Base-by-base conservation (phyloP, 2,797 vertebrate species). In the Sciurus vulgaris region DNA sequence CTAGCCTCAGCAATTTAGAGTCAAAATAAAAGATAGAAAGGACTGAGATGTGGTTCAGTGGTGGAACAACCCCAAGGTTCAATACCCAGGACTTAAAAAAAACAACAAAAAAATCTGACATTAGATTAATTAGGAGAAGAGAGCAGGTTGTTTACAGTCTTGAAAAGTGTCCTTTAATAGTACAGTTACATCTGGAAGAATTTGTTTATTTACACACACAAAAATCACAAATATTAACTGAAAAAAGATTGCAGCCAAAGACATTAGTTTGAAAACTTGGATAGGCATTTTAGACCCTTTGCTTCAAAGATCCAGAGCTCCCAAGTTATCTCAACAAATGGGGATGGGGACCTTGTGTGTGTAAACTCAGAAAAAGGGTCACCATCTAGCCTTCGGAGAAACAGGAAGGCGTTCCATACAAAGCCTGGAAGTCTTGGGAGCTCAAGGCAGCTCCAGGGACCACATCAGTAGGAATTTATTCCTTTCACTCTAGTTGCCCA, bases 201-300 rank as follows among this genome's bases (percentile, higher is more conserved):
- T 84, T 47, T 70, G 44, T 82, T 87, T 35, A 28, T 78, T 73
- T 94, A 28, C 30, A 30, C 2, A 83, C n/a, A 59, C 47, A 11
- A 88, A 69, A 96, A 83, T 74, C 41, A 30, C 24, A 87, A 61
- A 51, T 89, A 69, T 41, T 51, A n/a, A 13, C 59, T 86, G 85
- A 59, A 20, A 73, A 3, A 1, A 56, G 33, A 78, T 41, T 51
- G 6, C 8, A 9, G n/a, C 44, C 59, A 76, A 70, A 63, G 59
- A 63, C 30, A 63, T 9, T 56, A 41, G 7, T 22, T 74, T 86
- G 18, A 95, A 73, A n/a, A 26, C 11, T 65, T 49, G 26, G 26
- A 5, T 35, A 81, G 3, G 7, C 41, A 11, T 47, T 84, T 79
- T 38, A 95, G 51, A 44, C 13, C 9, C 24, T 41, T 28, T 17